Evolutionary conservation across 1,140 invertebrate species (phyloP), one percentile per base, ranked within the genome.

Genomic region (Cyphomyrmex costatus): DNA sequence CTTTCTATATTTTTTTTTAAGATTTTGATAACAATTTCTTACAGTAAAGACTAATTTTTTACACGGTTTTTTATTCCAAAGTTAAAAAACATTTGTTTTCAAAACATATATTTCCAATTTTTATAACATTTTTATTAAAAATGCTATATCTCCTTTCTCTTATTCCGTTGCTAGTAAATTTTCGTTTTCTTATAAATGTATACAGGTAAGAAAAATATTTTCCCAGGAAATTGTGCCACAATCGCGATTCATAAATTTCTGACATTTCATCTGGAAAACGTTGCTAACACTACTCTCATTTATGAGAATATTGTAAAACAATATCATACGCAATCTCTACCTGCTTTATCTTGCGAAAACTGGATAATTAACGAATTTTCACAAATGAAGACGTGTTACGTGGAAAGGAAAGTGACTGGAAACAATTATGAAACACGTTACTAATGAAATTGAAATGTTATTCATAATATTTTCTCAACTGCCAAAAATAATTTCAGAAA

Each of bases 341-440:
- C 49, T 42, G 63, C 46, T 60, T 58, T 66, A 73, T 83, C 79
- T 74, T 83, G 79, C 68, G 79, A 83, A 74, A 82, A 73, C 66
- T 30, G 19, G 36, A 30, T 74, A 74, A 83, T 83, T 83, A 74
- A 8, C 36, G 3, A 30, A 71, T 74, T 83, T 73, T 74, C 36
- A 60, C 66, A 36, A 82, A 73, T 19, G 7, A 14, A 56, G 27
- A 19, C 51, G 21, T 7, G 36, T 33, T 12, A 5, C 14, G 21
- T 53, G 14, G 12, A 30, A 49, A 61, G 56, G 53, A 74, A 73
- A 58, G 66, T 19, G 19, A 60, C 42, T 27, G 16, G 19, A 42
- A 58, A 46, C 16, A 24, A 71, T 82, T 46, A 16, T 12, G 66
- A 73, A 46, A 83, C 24, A 4, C 65, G 12, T 42, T 42, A 24